Base-by-base conservation (phyloP, 2,113 vertebrate species). In the Podarcis raffonei region DNA sequence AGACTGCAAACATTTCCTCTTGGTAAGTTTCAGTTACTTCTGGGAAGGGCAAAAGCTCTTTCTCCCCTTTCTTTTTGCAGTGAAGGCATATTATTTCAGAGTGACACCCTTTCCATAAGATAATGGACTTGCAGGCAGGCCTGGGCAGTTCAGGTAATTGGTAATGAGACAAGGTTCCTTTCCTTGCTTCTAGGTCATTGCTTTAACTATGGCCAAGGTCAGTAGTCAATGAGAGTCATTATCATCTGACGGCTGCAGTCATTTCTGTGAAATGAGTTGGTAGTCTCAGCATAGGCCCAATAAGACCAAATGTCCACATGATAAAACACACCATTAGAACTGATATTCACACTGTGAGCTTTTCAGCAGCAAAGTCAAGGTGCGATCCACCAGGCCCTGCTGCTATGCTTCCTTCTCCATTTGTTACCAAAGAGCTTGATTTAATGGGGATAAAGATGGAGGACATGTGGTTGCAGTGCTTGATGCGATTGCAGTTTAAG, bases 161-260 rank as follows among this genome's bases (percentile, higher is more conserved):
- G 84, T 92, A 94, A 93, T 78, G 90, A 94, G 86, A 76, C 85
- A 85, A 48, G 37, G 87, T 90, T 48, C 83, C 71, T 92, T 92
- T 94, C 69, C 85, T 83, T 93, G 84, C 91, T 87, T 89, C 85
- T 22, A 90, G 94, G 93, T 93, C 89, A 86, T 85, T 80, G 79
- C 90, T 90, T 0, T 87, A 93, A 93, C 84, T 86, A 88, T 42
- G 69, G 87, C 77, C 87, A 87, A 86, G 88, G 92, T 92, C 89
- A 90, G 68, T 2, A 92, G 88, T 86, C 84, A 91, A 88, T 91
- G 91, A 76, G 90, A 94, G 85, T 87, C 91, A 92, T 93, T 90
- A 93, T 84, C 85, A 84, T 87, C 80, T 88, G 76, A 78, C 74
- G 74, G 85, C 79, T 90, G 89, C 18, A 30, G 88, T 80, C 90